These are phyloP conservation scores for Sycophaga agraensis DNA, from an alignment of 1,140 invertebrate species.

Conservation along the genomic window DNA sequence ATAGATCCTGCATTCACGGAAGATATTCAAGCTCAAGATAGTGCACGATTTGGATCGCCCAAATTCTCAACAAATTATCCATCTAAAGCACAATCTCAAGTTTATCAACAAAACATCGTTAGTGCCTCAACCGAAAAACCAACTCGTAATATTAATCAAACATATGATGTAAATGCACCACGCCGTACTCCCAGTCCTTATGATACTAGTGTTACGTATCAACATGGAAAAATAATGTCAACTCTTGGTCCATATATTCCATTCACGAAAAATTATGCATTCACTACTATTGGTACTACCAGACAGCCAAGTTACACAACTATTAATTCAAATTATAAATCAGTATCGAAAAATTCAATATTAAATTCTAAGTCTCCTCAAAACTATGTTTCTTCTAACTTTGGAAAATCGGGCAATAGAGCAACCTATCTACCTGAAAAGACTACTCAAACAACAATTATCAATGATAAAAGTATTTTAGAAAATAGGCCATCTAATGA, in stretches of 20 bases:
- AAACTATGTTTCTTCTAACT: constrained; percentile 33
- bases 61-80: constrained; percentile 31
- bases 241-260: constrained; percentile 50
- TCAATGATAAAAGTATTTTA: constrained; percentile 32
- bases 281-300: constrained; percentile 41
- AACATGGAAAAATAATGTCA: constrained; percentile 46
- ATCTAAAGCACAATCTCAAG: constrained; percentile 30
- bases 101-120: constrained; percentile 40
- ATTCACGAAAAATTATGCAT: constrained; percentile 52
- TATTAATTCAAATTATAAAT: constrained; percentile 36
- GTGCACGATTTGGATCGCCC: background rate
- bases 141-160: constrained; percentile 27
- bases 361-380: constrained; percentile 34
- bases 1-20: background rate
- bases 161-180: constrained; percentile 28
- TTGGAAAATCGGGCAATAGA: constrained; percentile 31
- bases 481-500: constrained; percentile 42
- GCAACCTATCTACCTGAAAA: constrained; percentile 48
- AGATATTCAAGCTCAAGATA: constrained; percentile 12
- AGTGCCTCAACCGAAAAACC: constrained; percentile 45
- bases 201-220: constrained; percentile 46
- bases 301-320: constrained; percentile 38
- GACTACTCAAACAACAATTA: constrained; percentile 27
- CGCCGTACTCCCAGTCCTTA: constrained; percentile 42
- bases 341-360: constrained; percentile 32